Evolutionary conservation across 2,797 vertebrate genomes (phyloP).

Genomic region (Urosaurus nigricauda): DNA sequence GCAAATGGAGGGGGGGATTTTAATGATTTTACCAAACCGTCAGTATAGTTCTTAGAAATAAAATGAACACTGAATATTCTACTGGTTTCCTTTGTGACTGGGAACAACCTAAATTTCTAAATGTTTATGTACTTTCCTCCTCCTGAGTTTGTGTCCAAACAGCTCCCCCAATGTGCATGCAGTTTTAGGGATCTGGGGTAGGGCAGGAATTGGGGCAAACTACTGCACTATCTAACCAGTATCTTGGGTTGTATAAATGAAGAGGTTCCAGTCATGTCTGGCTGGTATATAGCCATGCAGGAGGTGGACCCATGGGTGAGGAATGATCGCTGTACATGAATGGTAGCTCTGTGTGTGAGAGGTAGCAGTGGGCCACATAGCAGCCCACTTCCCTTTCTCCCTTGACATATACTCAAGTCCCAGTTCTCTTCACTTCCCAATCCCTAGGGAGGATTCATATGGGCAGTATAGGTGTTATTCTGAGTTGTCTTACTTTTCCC

Average conservation of each 20-base stretch:
- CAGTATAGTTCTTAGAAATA: slow-evolving; percentile 47
- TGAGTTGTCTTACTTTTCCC: neutral
- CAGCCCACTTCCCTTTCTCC: too few species aligned
- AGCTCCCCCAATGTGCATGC: neutral
- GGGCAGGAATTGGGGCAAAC: neutral
- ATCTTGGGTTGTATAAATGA: too few species aligned
- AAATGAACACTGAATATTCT: slow-evolving; percentile 13
- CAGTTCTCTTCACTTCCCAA: too few species aligned
- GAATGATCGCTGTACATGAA: neutral
- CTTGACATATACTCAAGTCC: too few species aligned
- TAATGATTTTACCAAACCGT: slow-evolving; percentile 33
- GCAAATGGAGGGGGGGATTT: slow-evolving; percentile 14
- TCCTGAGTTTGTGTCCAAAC: neutral
- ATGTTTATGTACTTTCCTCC: neutral
- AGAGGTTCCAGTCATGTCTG: too few species aligned
- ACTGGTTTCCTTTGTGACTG: neutral
- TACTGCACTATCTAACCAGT: neutral
- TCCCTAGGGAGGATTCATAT: too few species aligned
- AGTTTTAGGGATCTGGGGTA: neutral
- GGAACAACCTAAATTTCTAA: neutral
- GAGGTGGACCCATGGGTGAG: neutral
- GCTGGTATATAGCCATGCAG: neutral
- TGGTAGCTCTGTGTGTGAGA: too few species aligned
- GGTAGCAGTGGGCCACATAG: too few species aligned
- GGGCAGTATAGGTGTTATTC: neutral